Evolutionary conservation across 1,140 invertebrate genomes (phyloP), one percentile per base, ranked within the genome.

Genomic region (Saxidomus purpurata): DNA sequence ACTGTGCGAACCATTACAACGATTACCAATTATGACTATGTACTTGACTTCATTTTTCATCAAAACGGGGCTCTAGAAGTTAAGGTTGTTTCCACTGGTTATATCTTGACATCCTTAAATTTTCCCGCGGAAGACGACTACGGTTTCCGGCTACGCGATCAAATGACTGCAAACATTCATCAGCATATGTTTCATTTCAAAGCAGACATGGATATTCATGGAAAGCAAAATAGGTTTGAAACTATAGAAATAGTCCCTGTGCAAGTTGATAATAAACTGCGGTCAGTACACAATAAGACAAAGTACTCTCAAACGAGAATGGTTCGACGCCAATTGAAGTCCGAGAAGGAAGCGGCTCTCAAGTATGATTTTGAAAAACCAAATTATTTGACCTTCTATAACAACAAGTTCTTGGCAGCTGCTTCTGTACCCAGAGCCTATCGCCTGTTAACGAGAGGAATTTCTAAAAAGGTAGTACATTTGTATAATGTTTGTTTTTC

Each of bases 1-100:
- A 90, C 93, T 25, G 36, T 94, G 22, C 71, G 93, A 34, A 91
- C 90, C 22, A 90, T 93, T 43, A 19, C 82, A 25, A 92, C 90
- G 25, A 63, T 94, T 13, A 71, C 69, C 22, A 94, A 93, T 74
- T 94, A 94, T 85, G 93, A 94, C 74, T 94, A 94, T 89, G 91
- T 94, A 15, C 80, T 95, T 15, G 94, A 94, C 77, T 93, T 93
- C 71, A 90, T 93, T 11, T 94, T 95, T 79, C 92, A 94, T 87
- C 90, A 92, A 31, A 94, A 93, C 87, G 94, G 93, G 6, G 93
- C 84, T 13, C 49, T 95, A 17, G 91, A 93, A 43, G 90, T 90
- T 28, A 92, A 89, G 43, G 89, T 91, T 11, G 38, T 90, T 2
- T 82, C 92, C 3, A 92, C 92, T 15, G 94, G 94, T 1, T 92